phyloP scores from a whole-genome alignment of 92 coral and sea anemone genomes.

The Porites cylindrica region DNA sequence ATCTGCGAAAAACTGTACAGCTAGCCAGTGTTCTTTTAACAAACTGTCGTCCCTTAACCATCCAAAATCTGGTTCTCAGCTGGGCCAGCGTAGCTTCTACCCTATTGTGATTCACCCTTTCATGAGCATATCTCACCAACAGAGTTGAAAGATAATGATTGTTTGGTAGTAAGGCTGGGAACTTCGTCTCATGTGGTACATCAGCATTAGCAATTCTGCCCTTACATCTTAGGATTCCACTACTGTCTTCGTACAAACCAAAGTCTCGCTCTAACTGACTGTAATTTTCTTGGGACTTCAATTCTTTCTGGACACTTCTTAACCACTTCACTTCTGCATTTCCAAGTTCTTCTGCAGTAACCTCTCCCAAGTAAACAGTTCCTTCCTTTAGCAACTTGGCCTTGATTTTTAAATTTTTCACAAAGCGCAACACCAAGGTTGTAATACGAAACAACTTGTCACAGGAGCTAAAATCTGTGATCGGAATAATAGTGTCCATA shows the following conservation, averaged over 20 bases:
- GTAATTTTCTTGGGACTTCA: constrained; percentile 42
- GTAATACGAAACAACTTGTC: constrained; percentile 55
- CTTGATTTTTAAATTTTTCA: constrained; percentile 38
- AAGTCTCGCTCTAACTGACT: constrained; percentile 55
- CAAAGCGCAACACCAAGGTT: constrained; percentile 50
- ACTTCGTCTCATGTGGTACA: constrained; percentile 33
- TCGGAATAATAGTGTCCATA: constrained; percentile 19
- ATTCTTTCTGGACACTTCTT: constrained; percentile 41
- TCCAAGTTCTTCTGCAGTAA: constrained; percentile 24
- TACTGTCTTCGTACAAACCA: constrained; percentile 50
- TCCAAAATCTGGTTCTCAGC: constrained; percentile 52
- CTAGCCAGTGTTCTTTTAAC: constrained; percentile 38
- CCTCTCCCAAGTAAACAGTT: neutral
- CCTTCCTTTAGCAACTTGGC: neutral
- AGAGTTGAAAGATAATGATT: constrained; percentile 51
- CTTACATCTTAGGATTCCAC: constrained; percentile 49
- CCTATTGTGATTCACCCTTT: constrained; percentile 27
- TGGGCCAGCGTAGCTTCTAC: constrained; percentile 58
- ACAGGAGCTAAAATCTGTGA: constrained; percentile 38
- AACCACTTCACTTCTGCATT: constrained; percentile 52
- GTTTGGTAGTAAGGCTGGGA: constrained; percentile 45
- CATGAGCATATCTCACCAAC: constrained; percentile 11
- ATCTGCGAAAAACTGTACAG: constrained; percentile 29
- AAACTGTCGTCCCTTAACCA: constrained; percentile 47
- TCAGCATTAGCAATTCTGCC: constrained; percentile 57